Conservation (phyloP, 2,113 vertebrate species). For the Xerus inauris region DNA sequence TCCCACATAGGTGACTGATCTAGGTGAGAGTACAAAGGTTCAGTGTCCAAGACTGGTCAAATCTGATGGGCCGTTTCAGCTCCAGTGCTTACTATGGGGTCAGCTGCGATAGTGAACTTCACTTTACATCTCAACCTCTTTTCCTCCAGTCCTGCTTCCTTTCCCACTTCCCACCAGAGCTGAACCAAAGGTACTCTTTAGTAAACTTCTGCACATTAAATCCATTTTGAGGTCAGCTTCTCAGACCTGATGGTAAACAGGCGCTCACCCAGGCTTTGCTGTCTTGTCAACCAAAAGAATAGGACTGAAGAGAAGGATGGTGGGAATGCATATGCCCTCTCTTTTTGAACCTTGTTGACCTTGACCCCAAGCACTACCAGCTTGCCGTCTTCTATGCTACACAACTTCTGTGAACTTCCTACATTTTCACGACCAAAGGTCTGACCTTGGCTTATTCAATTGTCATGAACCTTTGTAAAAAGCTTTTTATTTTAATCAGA, state of each 20-base stretch:
- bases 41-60: background rate
- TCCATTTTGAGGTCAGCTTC: background rate
- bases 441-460: background rate
- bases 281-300: background rate
- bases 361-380: accelerated
- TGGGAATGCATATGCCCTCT: accelerated
- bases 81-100: background rate
- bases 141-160: background rate
- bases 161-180: background rate
- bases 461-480: background rate
- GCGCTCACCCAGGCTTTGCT: background rate
- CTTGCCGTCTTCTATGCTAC: background rate
- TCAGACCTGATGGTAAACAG: background rate
- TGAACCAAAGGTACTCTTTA: background rate
- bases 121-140: background rate
- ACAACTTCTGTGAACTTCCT: background rate
- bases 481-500: conserved; percentile 39
- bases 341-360: background rate
- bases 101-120: background rate
- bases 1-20: too few species aligned
- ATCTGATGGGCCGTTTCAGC: background rate
- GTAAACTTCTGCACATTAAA: background rate
- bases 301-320: background rate
- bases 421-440: background rate
- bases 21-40: too few species aligned